A percentile compares a stretch with the other conserved stretches of the same genome.
phyloP scores from a whole-genome alignment of 2,113 vertebrate genomes.

The Calypte anna region DNA sequence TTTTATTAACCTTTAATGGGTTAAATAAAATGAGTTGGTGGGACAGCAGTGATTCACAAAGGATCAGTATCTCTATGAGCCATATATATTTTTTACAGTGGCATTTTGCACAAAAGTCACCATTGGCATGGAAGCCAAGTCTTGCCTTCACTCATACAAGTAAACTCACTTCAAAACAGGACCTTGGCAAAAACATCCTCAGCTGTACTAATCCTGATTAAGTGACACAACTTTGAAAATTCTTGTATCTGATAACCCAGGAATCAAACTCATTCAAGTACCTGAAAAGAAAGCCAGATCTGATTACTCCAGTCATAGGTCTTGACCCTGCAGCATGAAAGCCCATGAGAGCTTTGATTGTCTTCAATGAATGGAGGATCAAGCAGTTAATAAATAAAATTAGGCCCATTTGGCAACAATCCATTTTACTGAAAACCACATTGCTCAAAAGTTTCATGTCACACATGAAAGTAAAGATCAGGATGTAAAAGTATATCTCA shows the following conservation, averaged over 20 bases:
- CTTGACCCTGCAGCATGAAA: not conserved
- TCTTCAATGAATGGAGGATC: not conserved
- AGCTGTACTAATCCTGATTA: not conserved
- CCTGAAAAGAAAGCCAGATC: not conserved
- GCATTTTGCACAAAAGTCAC: not conserved
- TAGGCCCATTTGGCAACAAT: not conserved
- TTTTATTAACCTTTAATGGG: not conserved
- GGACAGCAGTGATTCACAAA: not conserved
- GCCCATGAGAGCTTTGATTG: not conserved
- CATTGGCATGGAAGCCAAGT: not conserved
- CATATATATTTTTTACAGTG: not conserved
- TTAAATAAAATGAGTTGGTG: slow-evolving; percentile 10
- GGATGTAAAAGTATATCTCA: not conserved
- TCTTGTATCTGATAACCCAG: not conserved
- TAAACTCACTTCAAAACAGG: not conserved
- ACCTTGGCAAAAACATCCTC: not conserved
- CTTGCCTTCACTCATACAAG: not conserved
- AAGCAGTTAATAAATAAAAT: not conserved
- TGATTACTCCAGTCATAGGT: not conserved
- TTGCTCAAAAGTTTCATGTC: not conserved
- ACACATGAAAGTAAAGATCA: not conserved
- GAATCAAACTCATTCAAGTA: not conserved
- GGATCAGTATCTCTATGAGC: not conserved
- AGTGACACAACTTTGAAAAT: not conserved
- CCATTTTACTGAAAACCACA: not conserved